Percentiles rank a stretch among this genome's conserved stretches.
These are phyloP conservation scores for Calliopum simillimum DNA, from an alignment of 2,888 invertebrate species.

Conservation along the genomic window DNA sequence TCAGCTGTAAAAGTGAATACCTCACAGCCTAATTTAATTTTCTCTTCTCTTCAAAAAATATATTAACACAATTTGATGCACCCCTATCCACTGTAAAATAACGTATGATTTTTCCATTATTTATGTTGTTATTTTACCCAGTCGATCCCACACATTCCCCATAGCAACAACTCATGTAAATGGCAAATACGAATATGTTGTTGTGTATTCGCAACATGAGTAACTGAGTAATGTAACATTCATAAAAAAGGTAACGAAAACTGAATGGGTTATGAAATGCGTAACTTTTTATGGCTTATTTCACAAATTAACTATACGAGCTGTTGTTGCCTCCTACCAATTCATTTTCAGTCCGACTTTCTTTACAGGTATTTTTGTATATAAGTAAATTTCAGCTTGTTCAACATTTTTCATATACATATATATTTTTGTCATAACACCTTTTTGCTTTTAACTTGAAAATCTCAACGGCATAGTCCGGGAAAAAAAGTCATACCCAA, in stretches of 20 bases:
- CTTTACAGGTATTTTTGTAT: background rate
- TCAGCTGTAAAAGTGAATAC: too few species aligned
- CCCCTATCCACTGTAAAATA: too few species aligned
- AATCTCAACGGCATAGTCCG: conserved; percentile 9
- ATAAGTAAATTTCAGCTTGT: conserved; percentile 24
- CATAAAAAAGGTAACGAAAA: background rate
- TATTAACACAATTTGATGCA: too few species aligned
- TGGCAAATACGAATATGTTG: conserved; percentile 8
- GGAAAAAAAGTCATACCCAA: background rate
- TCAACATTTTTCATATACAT: conserved; percentile 3
- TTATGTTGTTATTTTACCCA: too few species aligned
- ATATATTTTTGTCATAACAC: conserved; percentile 6
- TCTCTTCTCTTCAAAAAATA: too few species aligned
- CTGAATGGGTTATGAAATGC: conserved; percentile 24
- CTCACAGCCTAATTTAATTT: too few species aligned
- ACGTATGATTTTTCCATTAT: too few species aligned
- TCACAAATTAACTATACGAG: conserved; percentile 12
- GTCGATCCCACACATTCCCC: background rate
- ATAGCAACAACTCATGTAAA: background rate
- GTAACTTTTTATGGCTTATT: conserved; percentile 29
- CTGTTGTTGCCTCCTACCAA: background rate
- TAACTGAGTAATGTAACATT: background rate
- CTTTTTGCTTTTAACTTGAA: conserved; percentile 29
- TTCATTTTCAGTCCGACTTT: background rate
- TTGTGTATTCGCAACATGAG: background rate